Base-by-base conservation (phyloP, 64 coral and sea anemone genomes). In the Anthopleura sola region DNA sequence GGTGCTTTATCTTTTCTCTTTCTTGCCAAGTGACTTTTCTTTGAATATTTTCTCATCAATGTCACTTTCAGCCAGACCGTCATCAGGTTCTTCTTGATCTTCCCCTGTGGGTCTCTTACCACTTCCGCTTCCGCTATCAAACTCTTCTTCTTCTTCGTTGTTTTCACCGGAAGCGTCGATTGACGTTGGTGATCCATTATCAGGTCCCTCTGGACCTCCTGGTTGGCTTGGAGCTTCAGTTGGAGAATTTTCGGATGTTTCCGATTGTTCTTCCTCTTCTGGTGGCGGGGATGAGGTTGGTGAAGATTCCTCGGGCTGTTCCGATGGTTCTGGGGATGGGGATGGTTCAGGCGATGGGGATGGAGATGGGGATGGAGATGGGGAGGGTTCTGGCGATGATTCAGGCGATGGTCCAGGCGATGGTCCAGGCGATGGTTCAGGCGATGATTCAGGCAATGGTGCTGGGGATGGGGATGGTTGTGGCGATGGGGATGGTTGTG, bases 351-450 rank as follows among this genome's bases (percentile, higher is more conserved):
- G 77, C 2, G 86, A 36, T 9, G 91, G 81, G 28, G 90, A 86
- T 0, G 86, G 79, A 19, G 21, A 16, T 87, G 74, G 90, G 0
- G 83, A 53, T 1, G 90, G 90, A 0, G 75, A 3, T 19, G 91
- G 81, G 0, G 91, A 44, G 1, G 86, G 91, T 3, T 23, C 47
- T 53, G 92, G 92, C 13, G 87, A 88, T 0, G 87, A n/a, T n/a
- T n/a, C n/a, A n/a, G n/a, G 92, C 1, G 60, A 17, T 29, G 87
- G 91, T 1, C 74, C 34, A 0, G 86, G 86, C 9, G 49, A 8
- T 78, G 88, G 88, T 18, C 57, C 24, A 2, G 83, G 82, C 5
- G 26, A 18, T 49, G 85, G 85, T 6, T 47, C 51, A 0, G 90
- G 90, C 17, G 50, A 5, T 29, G 86, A 8, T 44, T 44, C 40